Percentiles rank a stretch among this genome's conserved stretches.
phyloP scores from a whole-genome alignment of 1,140 invertebrate genomes.

The Tetramorium simillimum region DNA sequence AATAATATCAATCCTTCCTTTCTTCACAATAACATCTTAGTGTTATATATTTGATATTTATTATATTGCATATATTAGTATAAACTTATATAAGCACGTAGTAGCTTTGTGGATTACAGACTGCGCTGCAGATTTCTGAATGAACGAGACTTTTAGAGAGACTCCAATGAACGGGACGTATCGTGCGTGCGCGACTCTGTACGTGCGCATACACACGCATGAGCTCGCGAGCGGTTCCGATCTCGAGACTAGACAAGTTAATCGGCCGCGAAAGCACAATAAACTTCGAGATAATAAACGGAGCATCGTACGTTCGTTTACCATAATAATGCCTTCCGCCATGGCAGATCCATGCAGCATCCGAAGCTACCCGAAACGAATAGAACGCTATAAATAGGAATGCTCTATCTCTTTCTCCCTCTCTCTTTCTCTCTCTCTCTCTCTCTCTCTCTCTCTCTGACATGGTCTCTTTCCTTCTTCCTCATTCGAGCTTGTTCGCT shows the following conservation, averaged over 20 bases:
- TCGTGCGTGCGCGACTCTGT: constrained; percentile 8
- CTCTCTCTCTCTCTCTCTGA: background rate
- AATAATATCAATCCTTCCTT: background rate
- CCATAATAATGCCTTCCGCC: constrained; percentile 81
- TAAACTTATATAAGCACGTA: background rate
- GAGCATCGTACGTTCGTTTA: constrained; percentile 77
- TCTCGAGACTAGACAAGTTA: constrained; percentile 81
- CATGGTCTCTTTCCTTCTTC: constrained; percentile 21
- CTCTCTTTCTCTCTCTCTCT: constrained; percentile 34
- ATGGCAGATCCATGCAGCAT: constrained; percentile 71
- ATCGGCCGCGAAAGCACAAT: constrained; percentile 81
- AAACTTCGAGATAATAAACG: constrained; percentile 82
- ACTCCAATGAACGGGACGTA: background rate
- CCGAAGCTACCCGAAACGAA: constrained; percentile 78
- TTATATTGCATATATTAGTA: constrained; percentile 1
- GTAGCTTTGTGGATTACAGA: background rate
- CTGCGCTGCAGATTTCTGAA: background rate
- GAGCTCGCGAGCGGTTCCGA: constrained; percentile 67
- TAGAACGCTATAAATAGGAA: constrained; percentile 80
- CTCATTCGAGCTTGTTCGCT: constrained; percentile 8
- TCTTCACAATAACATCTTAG: background rate
- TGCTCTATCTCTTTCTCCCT: constrained; percentile 43
- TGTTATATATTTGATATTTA: background rate
- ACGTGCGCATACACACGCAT: background rate
- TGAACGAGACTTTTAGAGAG: constrained; percentile 20